Evolutionary conservation across 2,797 vertebrate genomes (phyloP).

Genomic region (Zenarchopterus dispar): DNA sequence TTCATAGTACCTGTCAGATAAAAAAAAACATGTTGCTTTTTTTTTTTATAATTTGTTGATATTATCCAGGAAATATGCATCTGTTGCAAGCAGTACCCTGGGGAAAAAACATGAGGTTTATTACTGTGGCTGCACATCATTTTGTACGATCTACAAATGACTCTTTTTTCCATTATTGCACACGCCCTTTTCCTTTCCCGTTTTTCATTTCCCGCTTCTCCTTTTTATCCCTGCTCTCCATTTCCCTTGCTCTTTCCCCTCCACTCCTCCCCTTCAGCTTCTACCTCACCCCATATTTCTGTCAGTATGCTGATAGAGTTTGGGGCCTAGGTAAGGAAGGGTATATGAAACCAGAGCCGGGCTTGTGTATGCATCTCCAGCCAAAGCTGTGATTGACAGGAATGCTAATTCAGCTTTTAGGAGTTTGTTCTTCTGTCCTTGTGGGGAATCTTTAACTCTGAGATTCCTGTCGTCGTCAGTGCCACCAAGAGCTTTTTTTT

Average conservation of each 20-base stretch:
- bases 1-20: slow-evolving; percentile 31
- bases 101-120: slow-evolving; percentile 31
- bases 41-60: slow-evolving; percentile 3
- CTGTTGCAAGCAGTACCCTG: slow-evolving; percentile 17
- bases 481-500: slow-evolving; percentile 58
- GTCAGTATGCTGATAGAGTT: slow-evolving; percentile 70
- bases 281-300: slow-evolving; percentile 57
- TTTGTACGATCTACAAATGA: slow-evolving; percentile 63
- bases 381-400: slow-evolving; percentile 71
- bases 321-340: slow-evolving; percentile 69
- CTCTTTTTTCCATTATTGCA: slow-evolving; percentile 59
- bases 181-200: slow-evolving; percentile 56
- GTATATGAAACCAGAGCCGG: slow-evolving; percentile 69
- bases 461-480: slow-evolving; percentile 47
- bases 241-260: slow-evolving; percentile 33
- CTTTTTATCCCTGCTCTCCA: slow-evolving; percentile 55
- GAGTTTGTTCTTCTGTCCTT: slow-evolving; percentile 65
- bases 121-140: slow-evolving; percentile 41
- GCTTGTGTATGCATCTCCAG: slow-evolving; percentile 47
- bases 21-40: slow-evolving; percentile 1
- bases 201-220: slow-evolving; percentile 61
- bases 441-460: slow-evolving; percentile 72
- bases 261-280: neutral
- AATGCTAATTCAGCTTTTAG: slow-evolving; percentile 80
- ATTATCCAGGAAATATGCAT: slow-evolving; percentile 27